Conservation (phyloP, 2,113 vertebrate genomes). For the Glaucidium brasilianum region DNA sequence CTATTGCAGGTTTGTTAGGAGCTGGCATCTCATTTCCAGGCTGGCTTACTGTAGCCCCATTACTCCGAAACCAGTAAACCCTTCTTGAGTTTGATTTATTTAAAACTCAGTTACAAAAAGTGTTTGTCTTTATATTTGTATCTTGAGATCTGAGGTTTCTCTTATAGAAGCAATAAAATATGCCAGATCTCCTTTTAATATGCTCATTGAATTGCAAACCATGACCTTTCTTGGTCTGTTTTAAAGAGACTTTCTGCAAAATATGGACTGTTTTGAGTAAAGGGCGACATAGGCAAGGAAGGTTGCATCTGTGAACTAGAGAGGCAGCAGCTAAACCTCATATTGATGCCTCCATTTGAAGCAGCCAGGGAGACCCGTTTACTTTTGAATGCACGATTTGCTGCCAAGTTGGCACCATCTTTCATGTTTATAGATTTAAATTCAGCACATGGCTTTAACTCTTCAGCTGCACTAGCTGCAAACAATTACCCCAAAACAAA, state of each 20-base stretch:
- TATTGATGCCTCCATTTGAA: constrained; percentile 38
- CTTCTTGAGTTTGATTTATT: background rate
- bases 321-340: constrained; percentile 28
- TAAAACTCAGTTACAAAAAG: constrained; percentile 13
- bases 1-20: background rate
- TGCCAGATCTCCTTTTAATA: constrained; percentile 34
- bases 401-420: constrained; percentile 65
- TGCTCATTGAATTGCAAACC: constrained; percentile 42
- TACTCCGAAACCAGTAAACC: background rate
- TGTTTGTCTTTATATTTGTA: background rate
- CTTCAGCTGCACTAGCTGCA: constrained; percentile 66
- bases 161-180: background rate
- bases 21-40: background rate
- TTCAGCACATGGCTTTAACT: constrained; percentile 70
- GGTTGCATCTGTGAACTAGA: background rate
- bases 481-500: constrained; percentile 50
- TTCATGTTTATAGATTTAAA: constrained; percentile 66
- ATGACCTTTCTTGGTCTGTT: constrained; percentile 7
- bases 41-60: background rate
- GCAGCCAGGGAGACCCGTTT: constrained; percentile 43
- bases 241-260: constrained; percentile 2
- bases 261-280: constrained; percentile 6
- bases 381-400: background rate
- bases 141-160: background rate
- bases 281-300: background rate